Evolutionary conservation across 2,113 vertebrate species (phyloP).

Genomic region (Podarcis raffonei): DNA sequence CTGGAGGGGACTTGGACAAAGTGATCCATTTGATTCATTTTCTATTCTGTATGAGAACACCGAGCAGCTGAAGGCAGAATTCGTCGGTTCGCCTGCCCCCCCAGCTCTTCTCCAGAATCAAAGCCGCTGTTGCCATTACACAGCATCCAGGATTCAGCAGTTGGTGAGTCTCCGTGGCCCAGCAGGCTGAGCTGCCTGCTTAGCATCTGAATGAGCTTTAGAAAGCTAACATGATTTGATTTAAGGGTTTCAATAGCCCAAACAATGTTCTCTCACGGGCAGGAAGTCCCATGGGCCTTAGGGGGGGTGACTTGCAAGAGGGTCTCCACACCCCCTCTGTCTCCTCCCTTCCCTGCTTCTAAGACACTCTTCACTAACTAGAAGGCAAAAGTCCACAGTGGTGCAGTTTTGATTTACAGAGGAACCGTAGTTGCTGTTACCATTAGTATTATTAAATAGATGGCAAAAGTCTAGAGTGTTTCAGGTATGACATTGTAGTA

Average conservation of each 20-base stretch:
- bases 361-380: too few species aligned
- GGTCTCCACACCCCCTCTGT: background rate
- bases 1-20: background rate
- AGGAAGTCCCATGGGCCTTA: background rate
- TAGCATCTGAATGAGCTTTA: background rate
- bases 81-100: background rate
- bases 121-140: too few species aligned
- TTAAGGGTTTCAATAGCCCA: slow-evolving; percentile 11
- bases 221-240: background rate
- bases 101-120: background rate
- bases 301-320: background rate
- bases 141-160: slow-evolving; percentile 25
- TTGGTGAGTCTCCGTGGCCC: slow-evolving; percentile 36
- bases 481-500: too few species aligned
- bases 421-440: too few species aligned
- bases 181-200: slow-evolving; percentile 23
- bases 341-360: background rate
- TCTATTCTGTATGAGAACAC: background rate
- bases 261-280: background rate
- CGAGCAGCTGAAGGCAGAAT: slow-evolving; percentile 4
- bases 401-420: too few species aligned
- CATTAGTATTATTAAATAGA: too few species aligned
- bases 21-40: background rate
- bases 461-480: too few species aligned
- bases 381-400: too few species aligned